Conservation (phyloP, 2,113 vertebrate genomes). For the Anser cygnoides region DNA sequence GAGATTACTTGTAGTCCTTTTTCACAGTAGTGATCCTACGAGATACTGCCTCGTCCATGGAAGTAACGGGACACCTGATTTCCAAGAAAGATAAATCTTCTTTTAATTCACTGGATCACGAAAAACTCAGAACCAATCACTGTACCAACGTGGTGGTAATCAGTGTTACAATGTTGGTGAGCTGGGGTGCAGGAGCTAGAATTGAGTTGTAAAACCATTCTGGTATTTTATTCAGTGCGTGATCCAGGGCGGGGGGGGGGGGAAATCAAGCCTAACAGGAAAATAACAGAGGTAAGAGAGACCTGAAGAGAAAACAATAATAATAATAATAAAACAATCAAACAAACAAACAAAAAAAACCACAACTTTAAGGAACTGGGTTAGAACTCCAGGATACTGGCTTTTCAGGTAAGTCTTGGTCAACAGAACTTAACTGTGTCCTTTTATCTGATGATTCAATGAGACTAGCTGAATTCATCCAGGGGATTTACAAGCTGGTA, state of each 20-base stretch:
- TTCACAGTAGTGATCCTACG: conserved; percentile 1
- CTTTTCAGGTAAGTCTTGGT: neutral
- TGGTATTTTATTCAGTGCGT: neutral
- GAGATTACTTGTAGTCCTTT: neutral
- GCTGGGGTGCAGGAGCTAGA: neutral
- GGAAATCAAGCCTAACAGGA: neutral
- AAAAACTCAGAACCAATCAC: neutral
- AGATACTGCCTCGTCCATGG: neutral
- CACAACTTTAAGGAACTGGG: neutral
- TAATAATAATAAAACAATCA: neutral
- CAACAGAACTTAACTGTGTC: neutral
- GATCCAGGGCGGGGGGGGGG: fast-evolving
- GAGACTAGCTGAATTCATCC: neutral
- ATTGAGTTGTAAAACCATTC: neutral
- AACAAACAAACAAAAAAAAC: neutral
- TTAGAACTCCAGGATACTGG: neutral
- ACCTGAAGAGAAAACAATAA: neutral
- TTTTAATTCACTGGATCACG: neutral
- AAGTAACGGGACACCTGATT: neutral
- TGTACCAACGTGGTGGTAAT: neutral
- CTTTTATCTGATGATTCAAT: neutral
- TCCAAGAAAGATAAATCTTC: neutral
- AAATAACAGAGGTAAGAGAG: fast-evolving
- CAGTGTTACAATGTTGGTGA: neutral
- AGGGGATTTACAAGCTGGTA: neutral